A percentile compares a stretch with the other conserved stretches of the same genome.
Conservation (phyloP, 2,113 vertebrate genomes). For the Heterotilapia buettikoferi region DNA sequence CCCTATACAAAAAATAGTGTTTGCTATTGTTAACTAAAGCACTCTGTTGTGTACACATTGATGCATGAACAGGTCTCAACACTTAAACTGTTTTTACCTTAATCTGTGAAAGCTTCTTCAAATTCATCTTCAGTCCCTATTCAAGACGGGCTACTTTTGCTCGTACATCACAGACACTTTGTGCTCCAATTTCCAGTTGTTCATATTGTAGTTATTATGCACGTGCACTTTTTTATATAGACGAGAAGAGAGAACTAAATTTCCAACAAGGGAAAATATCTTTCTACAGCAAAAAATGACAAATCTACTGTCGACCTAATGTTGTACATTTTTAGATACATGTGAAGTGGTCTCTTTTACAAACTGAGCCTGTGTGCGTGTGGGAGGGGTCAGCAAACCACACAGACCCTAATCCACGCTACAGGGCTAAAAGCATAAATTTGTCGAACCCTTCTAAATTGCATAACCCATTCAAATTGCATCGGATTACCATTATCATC, state of each 20-base stretch:
- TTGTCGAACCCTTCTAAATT: conserved; percentile 19
- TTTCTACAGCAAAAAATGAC: not conserved
- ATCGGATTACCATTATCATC: conserved; percentile 43
- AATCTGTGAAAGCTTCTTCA: not conserved
- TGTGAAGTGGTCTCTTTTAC: not conserved
- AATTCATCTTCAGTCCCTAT: not conserved
- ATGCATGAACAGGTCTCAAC: not conserved
- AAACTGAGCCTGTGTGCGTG: not conserved
- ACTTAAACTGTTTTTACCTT: not conserved
- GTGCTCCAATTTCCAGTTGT: not conserved
- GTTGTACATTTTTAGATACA: not conserved
- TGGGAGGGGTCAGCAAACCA: not conserved
- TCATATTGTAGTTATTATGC: not conserved
- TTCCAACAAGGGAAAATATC: not conserved
- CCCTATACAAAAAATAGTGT: not conserved
- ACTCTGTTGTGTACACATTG: not conserved
- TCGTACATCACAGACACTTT: not conserved
- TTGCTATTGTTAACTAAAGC: not conserved
- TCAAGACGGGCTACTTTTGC: not conserved
- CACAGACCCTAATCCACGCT: conserved; percentile 24
- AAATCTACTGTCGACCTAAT: not conserved
- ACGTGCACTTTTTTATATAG: not conserved
- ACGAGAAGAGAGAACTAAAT: not conserved
- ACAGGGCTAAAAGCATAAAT: conserved; percentile 25
- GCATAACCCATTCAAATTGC: conserved; percentile 24